A percentile compares a stretch with the other conserved stretches of the same genome.
Evolutionary conservation across 2,888 invertebrate species (phyloP).

Genomic region (Spisula subtruncata): DNA sequence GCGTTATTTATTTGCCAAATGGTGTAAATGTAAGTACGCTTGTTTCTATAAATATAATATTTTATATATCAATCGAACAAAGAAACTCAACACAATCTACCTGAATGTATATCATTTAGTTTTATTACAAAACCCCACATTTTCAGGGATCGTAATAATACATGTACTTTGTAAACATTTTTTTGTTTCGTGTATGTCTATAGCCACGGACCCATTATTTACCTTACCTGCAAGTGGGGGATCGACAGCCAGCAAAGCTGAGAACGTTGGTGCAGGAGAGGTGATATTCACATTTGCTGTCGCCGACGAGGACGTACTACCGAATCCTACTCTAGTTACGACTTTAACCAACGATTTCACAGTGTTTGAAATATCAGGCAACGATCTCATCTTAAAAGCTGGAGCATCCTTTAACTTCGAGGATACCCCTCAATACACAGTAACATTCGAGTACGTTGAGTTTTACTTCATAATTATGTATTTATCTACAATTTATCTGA

Average conservation of each 20-base stretch:
- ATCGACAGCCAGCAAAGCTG: background rate
- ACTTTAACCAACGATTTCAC: background rate
- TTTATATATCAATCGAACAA: no score
- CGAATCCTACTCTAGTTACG: background rate
- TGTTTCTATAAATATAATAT: no score
- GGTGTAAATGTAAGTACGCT: no score
- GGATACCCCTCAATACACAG: background rate
- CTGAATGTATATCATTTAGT: no score
- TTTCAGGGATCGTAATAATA: no score
- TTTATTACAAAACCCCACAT: no score
- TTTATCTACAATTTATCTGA: no score
- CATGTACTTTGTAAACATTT: no score
- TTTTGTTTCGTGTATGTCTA: background rate
- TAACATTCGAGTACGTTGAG: background rate
- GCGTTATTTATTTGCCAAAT: no score
- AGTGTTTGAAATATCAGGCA: background rate
- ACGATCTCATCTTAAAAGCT: background rate
- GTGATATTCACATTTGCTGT: constrained; percentile 13
- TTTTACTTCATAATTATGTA: no score
- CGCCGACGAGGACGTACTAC: background rate
- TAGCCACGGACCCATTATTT: constrained; percentile 12
- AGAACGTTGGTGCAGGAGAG: background rate
- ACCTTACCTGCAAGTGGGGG: background rate
- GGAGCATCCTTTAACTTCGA: background rate
- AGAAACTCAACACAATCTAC: no score